These are phyloP conservation scores for Carassius carassius DNA, from an alignment of 2,113 vertebrate species.

Conservation along the genomic window DNA sequence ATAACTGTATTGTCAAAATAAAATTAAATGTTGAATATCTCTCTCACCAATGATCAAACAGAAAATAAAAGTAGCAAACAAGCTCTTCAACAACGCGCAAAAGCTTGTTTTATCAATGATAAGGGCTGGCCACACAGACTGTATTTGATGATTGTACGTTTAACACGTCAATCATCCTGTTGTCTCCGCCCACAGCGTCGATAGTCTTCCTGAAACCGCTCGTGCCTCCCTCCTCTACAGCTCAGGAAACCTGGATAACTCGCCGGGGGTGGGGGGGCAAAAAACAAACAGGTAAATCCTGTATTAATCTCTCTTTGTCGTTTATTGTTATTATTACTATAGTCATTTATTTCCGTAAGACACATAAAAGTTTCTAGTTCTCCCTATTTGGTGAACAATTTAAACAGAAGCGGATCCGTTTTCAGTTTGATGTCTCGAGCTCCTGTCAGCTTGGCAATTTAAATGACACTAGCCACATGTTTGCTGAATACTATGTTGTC, in stretches of 20 bases:
- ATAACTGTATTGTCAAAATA: neutral
- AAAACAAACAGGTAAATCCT: slow-evolving; percentile 62
- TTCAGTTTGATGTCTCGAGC: neutral
- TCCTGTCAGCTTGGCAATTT: neutral
- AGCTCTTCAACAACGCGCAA: neutral
- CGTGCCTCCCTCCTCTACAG: slow-evolving; percentile 29
- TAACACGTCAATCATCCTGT: slow-evolving; percentile 62
- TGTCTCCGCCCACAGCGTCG: slow-evolving; percentile 44
- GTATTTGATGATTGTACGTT: slow-evolving; percentile 63
- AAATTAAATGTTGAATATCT: neutral
- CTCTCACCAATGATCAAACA: neutral
- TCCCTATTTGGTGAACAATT: neutral
- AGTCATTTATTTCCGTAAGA: neutral
- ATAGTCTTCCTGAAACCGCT: slow-evolving; percentile 66
- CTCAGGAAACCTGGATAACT: slow-evolving; percentile 47
- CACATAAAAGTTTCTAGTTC: neutral
- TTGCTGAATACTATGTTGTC: neutral
- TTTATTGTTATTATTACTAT: neutral
- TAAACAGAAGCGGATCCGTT: slow-evolving; percentile 9
- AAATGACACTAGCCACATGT: neutral
- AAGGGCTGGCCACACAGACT: slow-evolving; percentile 47
- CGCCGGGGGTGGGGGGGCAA: slow-evolving; percentile 44
- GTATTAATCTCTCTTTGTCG: neutral
- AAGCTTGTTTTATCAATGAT: neutral
- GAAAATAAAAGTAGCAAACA: neutral